Base-by-base conservation (phyloP, 2,888 invertebrate species). In the Eristalis intricaria region DNA sequence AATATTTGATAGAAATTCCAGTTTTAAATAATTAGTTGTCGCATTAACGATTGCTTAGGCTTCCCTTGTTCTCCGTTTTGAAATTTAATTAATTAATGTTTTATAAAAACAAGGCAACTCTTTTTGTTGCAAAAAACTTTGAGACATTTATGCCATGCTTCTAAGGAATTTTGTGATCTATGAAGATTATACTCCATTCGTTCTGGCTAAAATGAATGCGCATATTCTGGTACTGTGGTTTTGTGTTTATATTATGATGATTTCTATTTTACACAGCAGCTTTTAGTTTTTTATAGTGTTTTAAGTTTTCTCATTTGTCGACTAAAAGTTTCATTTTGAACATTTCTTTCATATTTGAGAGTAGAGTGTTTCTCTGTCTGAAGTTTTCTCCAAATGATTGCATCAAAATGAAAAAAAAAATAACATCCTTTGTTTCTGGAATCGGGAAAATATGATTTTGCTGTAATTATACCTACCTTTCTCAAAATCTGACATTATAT, bases 401-500 rank as follows among this genome's bases (percentile, higher is more conserved):
- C 40, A 71, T 63, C 71, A 63, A 63, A 71, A 61, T 70, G 60
- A 63, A 71, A 71, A 40, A 60, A 29, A 63, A 71, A 71, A 40
- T 40, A 29, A 71, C 43, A 63, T 40, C 43, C 29, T 61, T 71
- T 71, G 38, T 43, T 61, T 22, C 38, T 40, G 23, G 19, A 61
- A 43, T 40, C 60, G n/a, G n/a, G n/a, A n/a, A n/a, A n/a, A n/a
- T n/a, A n/a, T n/a, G 23, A 11, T 71, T 38, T 43, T 61, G 71
- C 29, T 23, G 61, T 61, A 43, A 40, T 11, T 1, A 26, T 26
- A 26, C 26, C 40, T 26, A 26, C 26, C 40, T 40, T 40, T 40
- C 40, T 40, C 40, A 40, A 40, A 15, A 43, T 61, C 61, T 50
- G 26, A 40, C 22, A 32, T 43, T 43, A n/a, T 43, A 43, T 43